Evolutionary conservation across 1,140 invertebrate species (phyloP).

Genomic region (Drosophila punjabiensis): DNA sequence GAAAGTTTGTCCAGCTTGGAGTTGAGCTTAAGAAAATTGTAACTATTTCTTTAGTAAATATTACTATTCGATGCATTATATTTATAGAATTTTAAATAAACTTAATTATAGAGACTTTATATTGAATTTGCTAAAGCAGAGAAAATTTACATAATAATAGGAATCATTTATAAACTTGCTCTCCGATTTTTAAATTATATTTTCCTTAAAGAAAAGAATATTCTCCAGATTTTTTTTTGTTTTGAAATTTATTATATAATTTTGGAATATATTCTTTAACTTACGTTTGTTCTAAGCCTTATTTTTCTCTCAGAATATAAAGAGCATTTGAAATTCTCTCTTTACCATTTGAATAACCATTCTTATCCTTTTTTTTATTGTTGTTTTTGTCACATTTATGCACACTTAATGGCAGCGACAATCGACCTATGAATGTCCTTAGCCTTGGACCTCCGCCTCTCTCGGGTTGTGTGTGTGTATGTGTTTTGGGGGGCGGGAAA

Average conservation of each 20-base stretch:
- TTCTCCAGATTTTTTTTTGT: not conserved
- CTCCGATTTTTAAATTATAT: not conserved
- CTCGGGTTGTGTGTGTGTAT: slow-evolving; percentile 1
- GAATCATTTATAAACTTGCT: not conserved
- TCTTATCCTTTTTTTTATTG: slow-evolving; percentile 42
- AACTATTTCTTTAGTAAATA: not conserved
- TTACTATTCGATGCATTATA: not conserved
- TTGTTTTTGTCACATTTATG: slow-evolving; percentile 62
- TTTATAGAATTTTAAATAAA: not conserved
- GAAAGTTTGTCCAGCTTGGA: not conserved
- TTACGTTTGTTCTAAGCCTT: not conserved
- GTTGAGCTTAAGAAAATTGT: not conserved
- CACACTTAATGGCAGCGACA: slow-evolving; percentile 65
- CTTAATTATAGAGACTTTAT: not conserved
- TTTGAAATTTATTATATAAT: not conserved
- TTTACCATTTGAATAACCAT: not conserved
- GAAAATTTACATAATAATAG: not conserved
- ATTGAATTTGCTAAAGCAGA: not conserved
- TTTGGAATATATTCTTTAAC: not conserved
- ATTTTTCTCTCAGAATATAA: not conserved
- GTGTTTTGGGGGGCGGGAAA: not conserved
- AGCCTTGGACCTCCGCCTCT: slow-evolving; percentile 39
- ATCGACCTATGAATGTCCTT: slow-evolving; percentile 64
- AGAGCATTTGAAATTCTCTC: slow-evolving; percentile 5
- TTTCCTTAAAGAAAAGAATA: not conserved